Evolutionary conservation across 2,888 invertebrate genomes (phyloP).

Genomic region (Cheilosia soror): DNA sequence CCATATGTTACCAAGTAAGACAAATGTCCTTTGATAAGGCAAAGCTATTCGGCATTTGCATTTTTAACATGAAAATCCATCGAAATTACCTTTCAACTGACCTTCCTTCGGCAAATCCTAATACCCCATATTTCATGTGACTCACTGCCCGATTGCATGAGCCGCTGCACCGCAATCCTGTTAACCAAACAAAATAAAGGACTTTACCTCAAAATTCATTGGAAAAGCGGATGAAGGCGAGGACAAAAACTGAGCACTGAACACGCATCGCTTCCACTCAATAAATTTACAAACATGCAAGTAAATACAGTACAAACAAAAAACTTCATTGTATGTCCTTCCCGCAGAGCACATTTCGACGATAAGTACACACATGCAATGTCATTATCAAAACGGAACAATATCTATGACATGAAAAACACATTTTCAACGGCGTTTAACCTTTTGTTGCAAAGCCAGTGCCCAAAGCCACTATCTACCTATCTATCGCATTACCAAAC

Average conservation of each 20-base stretch:
- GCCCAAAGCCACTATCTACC: not conserved
- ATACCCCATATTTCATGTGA: slow-evolving; percentile 11
- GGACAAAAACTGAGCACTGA: slow-evolving; percentile 4
- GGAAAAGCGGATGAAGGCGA: slow-evolving; percentile 13
- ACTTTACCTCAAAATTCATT: slow-evolving; percentile 20
- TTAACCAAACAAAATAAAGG: slow-evolving; percentile 45
- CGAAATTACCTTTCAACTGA: slow-evolving; percentile 34
- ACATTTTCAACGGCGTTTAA: slow-evolving; percentile 59
- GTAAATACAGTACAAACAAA: not conserved
- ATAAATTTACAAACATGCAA: slow-evolving; percentile 52
- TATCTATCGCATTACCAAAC: not conserved
- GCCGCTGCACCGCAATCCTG: slow-evolving; percentile 49
- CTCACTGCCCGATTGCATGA: slow-evolving; percentile 45
- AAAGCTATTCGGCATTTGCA: slow-evolving; percentile 31
- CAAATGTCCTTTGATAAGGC: slow-evolving; percentile 22
- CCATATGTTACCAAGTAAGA: slow-evolving; percentile 46
- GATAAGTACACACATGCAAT: slow-evolving; percentile 1
- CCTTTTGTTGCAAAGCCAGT: slow-evolving; percentile 42
- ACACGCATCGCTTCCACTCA: slow-evolving; percentile 62
- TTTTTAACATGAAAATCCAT: slow-evolving; percentile 48
- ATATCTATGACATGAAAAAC: slow-evolving; percentile 55
- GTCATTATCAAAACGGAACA: slow-evolving; percentile 24
- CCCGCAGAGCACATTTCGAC: not conserved
- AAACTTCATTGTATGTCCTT: not conserved
- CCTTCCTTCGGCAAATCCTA: slow-evolving; percentile 22